Base-by-base conservation (phyloP, 1,140 invertebrate genomes). In the Mamestra configurata region DNA sequence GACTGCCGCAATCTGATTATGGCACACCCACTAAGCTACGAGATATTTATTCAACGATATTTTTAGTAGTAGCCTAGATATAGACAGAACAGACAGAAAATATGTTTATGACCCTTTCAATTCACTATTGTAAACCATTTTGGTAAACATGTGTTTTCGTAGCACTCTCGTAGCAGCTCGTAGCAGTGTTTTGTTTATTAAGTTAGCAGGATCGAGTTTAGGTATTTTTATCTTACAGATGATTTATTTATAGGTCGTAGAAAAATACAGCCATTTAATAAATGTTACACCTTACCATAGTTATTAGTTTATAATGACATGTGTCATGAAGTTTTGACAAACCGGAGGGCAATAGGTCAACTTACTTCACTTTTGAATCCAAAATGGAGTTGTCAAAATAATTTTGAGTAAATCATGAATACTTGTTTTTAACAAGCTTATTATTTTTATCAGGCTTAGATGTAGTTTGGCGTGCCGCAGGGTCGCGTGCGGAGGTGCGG, bases 1-100 rank as follows among this genome's bases (percentile, higher is more conserved):
- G 82, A 94, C 79, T 93, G 90, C 89, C 89, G 91, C 93, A 94
- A 93, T 93, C 93, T 93, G 90, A 93, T 94, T 94, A 94, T 90
- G 89, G 93, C 93, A 90, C 90, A 91, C 91, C 91, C 88, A 90
- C 91, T 87, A 83, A 88, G 84, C 85, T 86, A 86, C 83, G 80
- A 89, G 86, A 88, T 82, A 86, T 80, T 77, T 77, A 76, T 51
- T 64, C 43, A 61, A 46, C 18, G 55, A 27, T 76, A 76, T 49
- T 59, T 61, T 43, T 43, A 43, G 57, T 13, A n/a, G 22, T 43
- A 76, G 18, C 57, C 46, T 73, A 49, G 57, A 24, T 64, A 64
- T 61, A 43, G 6, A 11, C 20, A 11, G 1, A n/a, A 3, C 20
- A 4, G 6, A 20, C 3, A 20, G n/a, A 37, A 59, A 22, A 24